These are phyloP conservation scores for Carduelis carduelis DNA, from an alignment of 2,797 vertebrate genomes.

Conservation along the genomic window DNA sequence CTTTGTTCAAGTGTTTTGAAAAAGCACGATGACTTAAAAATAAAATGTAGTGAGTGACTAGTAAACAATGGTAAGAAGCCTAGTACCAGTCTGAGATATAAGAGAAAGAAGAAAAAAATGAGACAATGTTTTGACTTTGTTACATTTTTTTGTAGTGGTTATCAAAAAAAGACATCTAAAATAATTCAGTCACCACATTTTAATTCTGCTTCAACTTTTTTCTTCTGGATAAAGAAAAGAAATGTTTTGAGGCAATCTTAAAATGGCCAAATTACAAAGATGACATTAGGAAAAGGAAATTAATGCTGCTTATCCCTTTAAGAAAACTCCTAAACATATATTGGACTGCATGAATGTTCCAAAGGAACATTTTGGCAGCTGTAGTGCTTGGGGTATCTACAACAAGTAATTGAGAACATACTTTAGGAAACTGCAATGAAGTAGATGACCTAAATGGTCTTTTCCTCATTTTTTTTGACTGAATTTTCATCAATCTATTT, in stretches of 20 bases:
- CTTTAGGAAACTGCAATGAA: background rate
- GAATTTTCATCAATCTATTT: slow-evolving; percentile 29
- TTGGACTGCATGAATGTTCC: background rate
- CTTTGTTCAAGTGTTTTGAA: background rate
- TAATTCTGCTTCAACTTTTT: background rate
- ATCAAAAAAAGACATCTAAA: background rate
- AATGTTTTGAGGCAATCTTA: background rate
- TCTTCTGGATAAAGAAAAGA: background rate
- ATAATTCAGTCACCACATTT: background rate
- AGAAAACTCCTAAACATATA: background rate
- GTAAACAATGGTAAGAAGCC: background rate
- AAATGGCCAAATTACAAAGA: background rate
- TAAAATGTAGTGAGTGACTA: background rate
- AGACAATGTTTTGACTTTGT: background rate
- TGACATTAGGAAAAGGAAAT: background rate
- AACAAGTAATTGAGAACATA: background rate
- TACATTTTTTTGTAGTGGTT: background rate
- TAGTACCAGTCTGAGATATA: background rate
- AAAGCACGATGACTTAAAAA: background rate
- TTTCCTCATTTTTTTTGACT: background rate
- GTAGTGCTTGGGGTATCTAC: background rate
- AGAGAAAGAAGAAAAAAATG: background rate
- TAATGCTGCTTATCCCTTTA: background rate
- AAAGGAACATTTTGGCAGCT: slow-evolving; percentile 3
- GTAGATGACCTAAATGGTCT: background rate